Base-by-base conservation (phyloP, 2,113 vertebrate species). In the Pipa parva region DNA sequence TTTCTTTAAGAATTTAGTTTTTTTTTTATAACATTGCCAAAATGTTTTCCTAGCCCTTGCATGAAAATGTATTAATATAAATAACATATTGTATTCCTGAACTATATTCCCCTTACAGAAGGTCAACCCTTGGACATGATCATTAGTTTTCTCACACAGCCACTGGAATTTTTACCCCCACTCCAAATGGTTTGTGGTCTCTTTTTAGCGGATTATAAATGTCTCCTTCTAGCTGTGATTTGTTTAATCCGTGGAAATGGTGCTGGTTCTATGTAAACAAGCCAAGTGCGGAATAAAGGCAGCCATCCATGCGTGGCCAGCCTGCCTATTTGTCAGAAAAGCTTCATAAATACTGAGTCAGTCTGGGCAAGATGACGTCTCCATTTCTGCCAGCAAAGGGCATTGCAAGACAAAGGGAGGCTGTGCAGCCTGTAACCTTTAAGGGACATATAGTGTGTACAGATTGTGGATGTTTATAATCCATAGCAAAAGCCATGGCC, bases 211-310 rank as follows among this genome's bases (percentile, higher is more conserved):
- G 89, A 86, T 93, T 95, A 95, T 92, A 92, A 92, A 95, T 94
- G 92, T 92, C 87, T 94, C 88, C 91, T 91, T 87, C 86, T 87
- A 86, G 83, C 86, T 81, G 91, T 92, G 93, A 97, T 97, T 95
- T 94, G 93, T 97, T 93, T 97, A 96, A 97, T 95, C 92, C 89
- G 91, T 92, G 93, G 90, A 95, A 97, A 94, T 92, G 89, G 88
- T 93, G 88, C 89, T 87, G 90, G 87, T 85, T 91, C 90, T 93
- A 93, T 97, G 94, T 97, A 97, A 97, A 97, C 93, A 97, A 93
- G 92, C 90, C 92, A 87, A 88, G 93, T 91, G 91, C 91, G 77
- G 92, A 94, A 94, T 95, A 92, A 92, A 93, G 93, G 90, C 81
- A 90, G 82, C 82, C 87, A 89, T 79, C 89, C 87, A 85, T 88